Base-by-base conservation (phyloP, 2,888 invertebrate species). In the Rhagonycha lutea region DNA sequence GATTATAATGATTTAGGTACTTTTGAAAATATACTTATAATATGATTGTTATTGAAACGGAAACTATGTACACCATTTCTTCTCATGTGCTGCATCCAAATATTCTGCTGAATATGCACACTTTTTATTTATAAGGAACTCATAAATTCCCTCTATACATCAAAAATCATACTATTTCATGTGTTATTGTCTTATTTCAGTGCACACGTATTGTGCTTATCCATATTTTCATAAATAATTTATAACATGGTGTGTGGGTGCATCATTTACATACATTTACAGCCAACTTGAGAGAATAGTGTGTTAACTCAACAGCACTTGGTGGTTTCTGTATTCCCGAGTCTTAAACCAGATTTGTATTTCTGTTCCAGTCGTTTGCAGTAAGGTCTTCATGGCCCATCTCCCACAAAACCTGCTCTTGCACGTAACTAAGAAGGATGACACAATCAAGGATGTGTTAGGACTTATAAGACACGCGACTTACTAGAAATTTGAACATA, bases 311-410 rank as follows among this genome's bases (percentile, higher is more conserved):
- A 72, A 68, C 75, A 72, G 72, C 77, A 77, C 72, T 77, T 73
- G 74, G 74, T 67, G 77, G 74, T 77, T 77, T 72, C 73, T 75
- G 67, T 69, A 70, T 65, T 68, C 70, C 47, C 29, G 74, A 77
- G 75, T 74, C 77, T 74, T 77, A 77, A 73, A 77, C 75, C 74
- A 77, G 77, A 77, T 77, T 74, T 77, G 77, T 77, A 72, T 74
- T 77, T 70, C 74, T 77, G 71, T 62, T 74, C 77, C 70, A 74
- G 32, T 65, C 71, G 73, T 62, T 72, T 72, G 74, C 72, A 74
- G 68, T 72, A 73, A 72, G 71, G 74, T 73, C 69, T 77, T 71
- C 68, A 72, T 69, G 69, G 72, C 74, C 74, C 71, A 73, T 70
- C 67, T 73, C 73, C 70, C 69, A 65, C 68, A 24, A 47, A 65